Evolutionary conservation across 2,113 vertebrate genomes (phyloP).

Genomic region (Anolis carolinensis): DNA sequence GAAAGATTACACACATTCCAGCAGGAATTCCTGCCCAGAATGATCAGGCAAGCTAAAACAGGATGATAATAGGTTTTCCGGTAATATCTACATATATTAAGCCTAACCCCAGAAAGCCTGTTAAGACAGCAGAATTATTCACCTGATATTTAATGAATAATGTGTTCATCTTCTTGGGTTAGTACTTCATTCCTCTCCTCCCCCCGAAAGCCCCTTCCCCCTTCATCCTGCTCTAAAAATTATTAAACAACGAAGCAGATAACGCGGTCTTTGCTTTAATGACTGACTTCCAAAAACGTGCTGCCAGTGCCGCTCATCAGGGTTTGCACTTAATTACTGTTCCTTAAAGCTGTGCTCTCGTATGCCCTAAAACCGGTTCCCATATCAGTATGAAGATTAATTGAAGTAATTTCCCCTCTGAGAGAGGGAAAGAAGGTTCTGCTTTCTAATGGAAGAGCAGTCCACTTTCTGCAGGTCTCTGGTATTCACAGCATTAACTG

Average conservation of each 20-base stretch:
- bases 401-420: conserved; percentile 63
- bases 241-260: conserved; percentile 66
- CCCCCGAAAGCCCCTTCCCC: not conserved
- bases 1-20: not conserved
- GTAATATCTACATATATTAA: conserved; percentile 8
- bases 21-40: conserved; percentile 17
- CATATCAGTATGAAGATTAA: conserved; percentile 67
- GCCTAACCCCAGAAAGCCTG: conserved; percentile 44
- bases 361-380: conserved; percentile 50
- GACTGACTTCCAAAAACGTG: conserved; percentile 50
- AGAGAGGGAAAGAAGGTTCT: conserved; percentile 46
- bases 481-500: not conserved
- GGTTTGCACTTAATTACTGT: conserved; percentile 71
- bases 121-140: conserved; percentile 49
- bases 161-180: conserved; percentile 61
- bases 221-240: conserved; percentile 55
- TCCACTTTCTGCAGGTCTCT: conserved; percentile 29
- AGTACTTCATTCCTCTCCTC: conserved; percentile 54
- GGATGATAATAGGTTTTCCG: not conserved
- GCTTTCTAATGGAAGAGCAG: conserved; percentile 27
- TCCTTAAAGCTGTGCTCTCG: conserved; percentile 59
- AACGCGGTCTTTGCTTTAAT: conserved; percentile 64
- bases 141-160: conserved; percentile 61
- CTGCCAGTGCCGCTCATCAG: conserved; percentile 58
- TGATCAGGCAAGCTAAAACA: conserved; percentile 12